A percentile compares a stretch with the other conserved stretches of the same genome.
These are phyloP conservation scores for Polypterus bichir DNA, from an alignment of 2,113 vertebrate species.

Conservation along the genomic window DNA sequence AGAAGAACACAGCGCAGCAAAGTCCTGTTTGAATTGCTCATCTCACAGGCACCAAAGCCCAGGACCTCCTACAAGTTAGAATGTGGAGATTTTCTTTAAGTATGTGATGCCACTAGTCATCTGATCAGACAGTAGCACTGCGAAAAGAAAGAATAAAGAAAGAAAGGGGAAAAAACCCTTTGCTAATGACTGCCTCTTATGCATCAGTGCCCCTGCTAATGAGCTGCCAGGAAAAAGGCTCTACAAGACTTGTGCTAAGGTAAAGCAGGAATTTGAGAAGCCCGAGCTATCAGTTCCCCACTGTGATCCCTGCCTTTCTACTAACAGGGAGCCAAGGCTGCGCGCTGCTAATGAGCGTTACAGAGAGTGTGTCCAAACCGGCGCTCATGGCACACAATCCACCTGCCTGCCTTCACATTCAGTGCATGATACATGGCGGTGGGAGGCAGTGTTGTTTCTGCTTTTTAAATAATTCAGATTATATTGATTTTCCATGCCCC, in stretches of 20 bases:
- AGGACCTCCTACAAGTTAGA: not conserved
- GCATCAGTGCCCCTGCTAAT: constrained; percentile 99
- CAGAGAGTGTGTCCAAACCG: constrained; percentile 70
- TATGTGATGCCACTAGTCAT: constrained; percentile 70
- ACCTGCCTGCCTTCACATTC: constrained; percentile 79
- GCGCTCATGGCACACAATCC: constrained; percentile 58
- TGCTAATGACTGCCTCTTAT: constrained; percentile 99
- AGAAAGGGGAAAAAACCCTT: constrained; percentile 51
- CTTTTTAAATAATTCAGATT: constrained; percentile 91
- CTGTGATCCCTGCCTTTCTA: constrained; percentile 96
- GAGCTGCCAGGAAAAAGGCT: constrained; percentile 97
- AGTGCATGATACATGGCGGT: constrained; percentile 70
- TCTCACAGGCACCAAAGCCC: constrained; percentile 31
- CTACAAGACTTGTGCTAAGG: constrained; percentile 81
- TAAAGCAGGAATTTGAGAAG: constrained; percentile 89
- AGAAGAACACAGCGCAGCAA: constrained; percentile 39
- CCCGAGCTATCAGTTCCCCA: constrained; percentile 92
- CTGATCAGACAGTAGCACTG: constrained; percentile 88
- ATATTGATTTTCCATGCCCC: constrained; percentile 69
- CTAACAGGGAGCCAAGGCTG: constrained; percentile 82
- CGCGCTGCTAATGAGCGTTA: constrained; percentile 91
- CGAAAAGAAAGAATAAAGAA: constrained; percentile 32
- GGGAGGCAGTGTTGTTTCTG: constrained; percentile 71
- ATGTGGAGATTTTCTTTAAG: constrained; percentile 17
- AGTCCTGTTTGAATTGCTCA: constrained; percentile 44